A percentile compares a stretch with the other conserved stretches of the same genome.
phyloP scores from a whole-genome alignment of 2,888 invertebrate species.

The Parnassius smintheus region DNA sequence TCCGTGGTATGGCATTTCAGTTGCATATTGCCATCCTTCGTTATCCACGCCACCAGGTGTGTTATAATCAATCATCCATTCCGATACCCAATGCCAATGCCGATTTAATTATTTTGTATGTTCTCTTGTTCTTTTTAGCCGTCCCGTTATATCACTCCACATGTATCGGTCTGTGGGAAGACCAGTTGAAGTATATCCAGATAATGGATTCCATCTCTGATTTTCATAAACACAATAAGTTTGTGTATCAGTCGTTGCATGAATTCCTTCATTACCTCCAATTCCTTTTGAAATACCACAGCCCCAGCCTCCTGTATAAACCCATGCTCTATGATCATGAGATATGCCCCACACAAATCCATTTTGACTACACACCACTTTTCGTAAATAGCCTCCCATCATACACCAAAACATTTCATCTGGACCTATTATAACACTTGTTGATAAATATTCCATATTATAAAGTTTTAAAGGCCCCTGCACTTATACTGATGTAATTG shows the following conservation, averaged over 20 bases:
- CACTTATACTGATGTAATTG: constrained; percentile 87
- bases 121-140: constrained; percentile 91
- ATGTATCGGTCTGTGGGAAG: constrained; percentile 92
- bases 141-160: constrained; percentile 95
- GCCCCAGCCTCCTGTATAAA: constrained; percentile 94
- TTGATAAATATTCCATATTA: constrained; percentile 83
- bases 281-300: constrained; percentile 87
- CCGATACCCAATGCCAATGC: constrained; percentile 92
- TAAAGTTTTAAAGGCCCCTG: constrained; percentile 88
- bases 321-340: constrained; percentile 93
- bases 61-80: constrained; percentile 96
- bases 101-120: constrained; percentile 91
- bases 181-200: constrained; percentile 92
- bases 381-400: constrained; percentile 92
- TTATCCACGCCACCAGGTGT: constrained; percentile 94
- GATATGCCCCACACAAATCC: constrained; percentile 96
- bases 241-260: constrained; percentile 91
- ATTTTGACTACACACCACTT: constrained; percentile 86
- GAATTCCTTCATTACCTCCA: constrained; percentile 68
- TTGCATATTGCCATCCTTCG: constrained; percentile 97
- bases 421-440: constrained; percentile 85
- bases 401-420: constrained; percentile 92
- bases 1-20: constrained; percentile 92
- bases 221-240: constrained; percentile 96
- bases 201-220: constrained; percentile 96